Conservation (phyloP, 2,797 vertebrate species). For the Alosa sapidissima region DNA sequence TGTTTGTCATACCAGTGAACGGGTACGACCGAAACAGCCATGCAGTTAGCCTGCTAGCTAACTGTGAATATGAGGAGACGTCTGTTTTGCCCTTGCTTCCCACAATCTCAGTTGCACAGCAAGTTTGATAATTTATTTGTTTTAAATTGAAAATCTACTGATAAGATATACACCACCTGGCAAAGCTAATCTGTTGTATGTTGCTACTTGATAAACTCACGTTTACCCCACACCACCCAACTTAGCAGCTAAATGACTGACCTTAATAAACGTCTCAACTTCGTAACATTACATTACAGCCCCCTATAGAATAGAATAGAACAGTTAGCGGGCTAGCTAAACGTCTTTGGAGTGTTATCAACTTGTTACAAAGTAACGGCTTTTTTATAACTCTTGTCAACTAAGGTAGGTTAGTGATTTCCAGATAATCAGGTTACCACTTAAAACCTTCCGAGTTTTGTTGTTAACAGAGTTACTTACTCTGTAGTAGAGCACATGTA, state of each 20-base stretch:
- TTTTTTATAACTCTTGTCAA: neutral
- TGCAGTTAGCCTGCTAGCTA: conserved; percentile 14
- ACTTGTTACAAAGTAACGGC: neutral
- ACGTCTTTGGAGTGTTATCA: neutral
- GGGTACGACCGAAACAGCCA: neutral
- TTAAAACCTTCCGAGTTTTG: neutral
- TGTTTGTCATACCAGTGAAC: neutral
- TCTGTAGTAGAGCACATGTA: neutral
- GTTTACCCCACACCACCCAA: neutral
- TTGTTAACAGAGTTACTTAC: neutral
- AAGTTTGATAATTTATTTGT: neutral
- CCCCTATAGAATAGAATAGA: neutral
- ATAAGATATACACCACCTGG: neutral
- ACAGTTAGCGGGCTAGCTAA: neutral
- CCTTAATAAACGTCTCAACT: neutral
- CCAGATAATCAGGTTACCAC: no score
- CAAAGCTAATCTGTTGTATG: neutral
- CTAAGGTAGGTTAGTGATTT: no score
- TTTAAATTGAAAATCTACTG: neutral
- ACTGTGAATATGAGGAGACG: neutral
- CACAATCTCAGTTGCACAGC: neutral
- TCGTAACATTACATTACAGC: neutral
- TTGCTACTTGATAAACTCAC: neutral
- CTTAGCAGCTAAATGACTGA: neutral
- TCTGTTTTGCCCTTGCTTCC: neutral